Conservation (phyloP, 2,113 vertebrate species). For the Osmerus mordax region DNA sequence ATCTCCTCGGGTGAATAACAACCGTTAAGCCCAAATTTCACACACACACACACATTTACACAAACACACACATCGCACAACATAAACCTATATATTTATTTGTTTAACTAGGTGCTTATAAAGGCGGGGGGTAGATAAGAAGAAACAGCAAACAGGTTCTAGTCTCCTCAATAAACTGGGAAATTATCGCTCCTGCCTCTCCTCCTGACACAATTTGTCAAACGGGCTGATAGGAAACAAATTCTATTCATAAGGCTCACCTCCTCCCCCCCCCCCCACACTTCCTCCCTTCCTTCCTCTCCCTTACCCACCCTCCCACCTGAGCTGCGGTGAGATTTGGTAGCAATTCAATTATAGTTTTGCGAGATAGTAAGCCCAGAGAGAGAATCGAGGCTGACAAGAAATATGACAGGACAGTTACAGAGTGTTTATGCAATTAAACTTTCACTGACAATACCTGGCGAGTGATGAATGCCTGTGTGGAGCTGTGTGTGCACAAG, state of each 20-base stretch:
- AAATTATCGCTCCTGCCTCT: slow-evolving; percentile 85
- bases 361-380: slow-evolving; percentile 91
- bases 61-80: no score
- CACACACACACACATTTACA: no score
- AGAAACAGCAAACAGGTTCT: slow-evolving; percentile 80
- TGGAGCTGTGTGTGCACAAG: slow-evolving; percentile 79
- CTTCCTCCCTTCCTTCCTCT: no score
- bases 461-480: slow-evolving; percentile 87
- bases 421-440: slow-evolving; percentile 99
- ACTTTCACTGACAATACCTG: slow-evolving; percentile 95
- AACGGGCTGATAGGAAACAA: slow-evolving; percentile 93
- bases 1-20: slow-evolving; percentile 43
- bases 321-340: slow-evolving; percentile 81
- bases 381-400: slow-evolving; percentile 91
- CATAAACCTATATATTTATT: slow-evolving; percentile 32
- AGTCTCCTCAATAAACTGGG: slow-evolving; percentile 76
- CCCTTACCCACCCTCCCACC: slow-evolving; percentile 28
- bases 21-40: slow-evolving; percentile 44
- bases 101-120: slow-evolving; percentile 70
- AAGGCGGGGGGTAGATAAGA: slow-evolving; percentile 73
- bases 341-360: slow-evolving; percentile 98
- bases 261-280: slow-evolving; percentile 56
- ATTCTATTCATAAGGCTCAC: slow-evolving; percentile 93
- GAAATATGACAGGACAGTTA: slow-evolving; percentile 98
- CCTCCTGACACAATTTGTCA: slow-evolving; percentile 93